phyloP scores from a whole-genome alignment of 1,140 invertebrate genomes.

The Macrobrachium rosenbergii region DNA sequence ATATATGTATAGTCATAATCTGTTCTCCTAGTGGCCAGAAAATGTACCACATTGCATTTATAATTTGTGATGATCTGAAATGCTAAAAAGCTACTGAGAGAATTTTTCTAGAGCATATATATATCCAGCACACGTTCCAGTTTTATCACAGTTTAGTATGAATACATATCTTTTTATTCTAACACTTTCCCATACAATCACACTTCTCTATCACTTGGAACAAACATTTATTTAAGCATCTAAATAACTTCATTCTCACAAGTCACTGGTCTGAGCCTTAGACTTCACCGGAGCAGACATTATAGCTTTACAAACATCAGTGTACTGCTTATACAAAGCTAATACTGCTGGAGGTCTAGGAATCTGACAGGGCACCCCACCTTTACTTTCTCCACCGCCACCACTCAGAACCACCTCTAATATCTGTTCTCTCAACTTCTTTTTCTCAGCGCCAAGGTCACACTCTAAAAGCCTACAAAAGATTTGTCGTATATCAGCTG shows the following conservation, averaged over 20 bases:
- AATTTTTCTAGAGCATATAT: too few relatives aligned
- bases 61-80: too few relatives aligned
- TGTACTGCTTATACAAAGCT: constrained; percentile 43
- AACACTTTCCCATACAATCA: neutral
- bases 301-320: constrained; percentile 32
- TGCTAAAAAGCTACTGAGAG: too few relatives aligned
- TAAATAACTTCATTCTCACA: constrained; percentile 24
- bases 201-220: neutral
- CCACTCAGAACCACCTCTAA: constrained; percentile 26
- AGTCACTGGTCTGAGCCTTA: constrained; percentile 54
- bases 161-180: neutral
- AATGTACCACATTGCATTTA: too few relatives aligned
- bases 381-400: constrained; percentile 14
- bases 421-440: constrained; percentile 49
- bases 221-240: neutral
- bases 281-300: constrained; percentile 36
- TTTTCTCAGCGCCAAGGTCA: constrained; percentile 4
- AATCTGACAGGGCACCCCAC: constrained; percentile 21
- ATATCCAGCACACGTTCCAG: neutral
- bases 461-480: constrained; percentile 41
- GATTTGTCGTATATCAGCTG: constrained; percentile 21
- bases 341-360: constrained; percentile 39
- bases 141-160: neutral
- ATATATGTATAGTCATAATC: too few relatives aligned
- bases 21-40: too few relatives aligned